phyloP scores from a whole-genome alignment of 2,888 invertebrate species.

The Aphidius colemani region DNA sequence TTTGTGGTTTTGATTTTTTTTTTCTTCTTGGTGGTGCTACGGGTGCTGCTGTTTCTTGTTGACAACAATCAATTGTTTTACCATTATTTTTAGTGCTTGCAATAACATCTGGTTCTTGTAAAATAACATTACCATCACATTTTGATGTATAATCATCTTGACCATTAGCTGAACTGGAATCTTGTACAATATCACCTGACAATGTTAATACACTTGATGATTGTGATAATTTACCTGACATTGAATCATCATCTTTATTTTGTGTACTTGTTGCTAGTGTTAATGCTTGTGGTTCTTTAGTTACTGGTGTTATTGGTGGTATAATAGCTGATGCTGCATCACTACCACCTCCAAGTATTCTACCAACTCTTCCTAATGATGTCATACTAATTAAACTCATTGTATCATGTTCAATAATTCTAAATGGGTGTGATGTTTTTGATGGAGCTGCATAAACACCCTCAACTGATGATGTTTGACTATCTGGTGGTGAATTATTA shows the following conservation, averaged over 20 bases:
- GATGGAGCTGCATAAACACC: slow-evolving; percentile 72
- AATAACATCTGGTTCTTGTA: slow-evolving; percentile 89
- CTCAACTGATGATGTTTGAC: slow-evolving; percentile 79
- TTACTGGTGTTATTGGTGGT: slow-evolving; percentile 42
- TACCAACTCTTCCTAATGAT: slow-evolving; percentile 81
- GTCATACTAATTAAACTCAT: slow-evolving; percentile 88
- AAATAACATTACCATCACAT: slow-evolving; percentile 50
- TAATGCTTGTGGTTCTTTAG: slow-evolving; percentile 51
- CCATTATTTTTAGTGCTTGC: slow-evolving; percentile 78
- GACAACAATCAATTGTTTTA: slow-evolving; percentile 43
- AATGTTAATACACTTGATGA: slow-evolving; percentile 54
- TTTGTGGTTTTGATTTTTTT: slow-evolving; percentile 67
- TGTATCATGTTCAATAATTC: slow-evolving; percentile 86
- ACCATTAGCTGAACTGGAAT: slow-evolving; percentile 43
- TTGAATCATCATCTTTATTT: slow-evolving; percentile 55
- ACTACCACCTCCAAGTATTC: slow-evolving; percentile 73
- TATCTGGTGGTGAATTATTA: slow-evolving; percentile 74
- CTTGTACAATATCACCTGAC: slow-evolving; percentile 52
- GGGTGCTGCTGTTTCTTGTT: slow-evolving; percentile 58
- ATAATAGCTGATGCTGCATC: slow-evolving; percentile 50
- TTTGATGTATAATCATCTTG: slow-evolving; percentile 45
- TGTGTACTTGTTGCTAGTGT: slow-evolving; percentile 50
- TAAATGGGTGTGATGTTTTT: slow-evolving; percentile 76
- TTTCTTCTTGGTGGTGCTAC: slow-evolving; percentile 82
- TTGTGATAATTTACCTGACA: slow-evolving; percentile 55